A percentile compares a stretch with the other conserved stretches of the same genome.
phyloP scores from a whole-genome alignment of 2,888 invertebrate species.

The Zaprionus obscuricornis region DNA sequence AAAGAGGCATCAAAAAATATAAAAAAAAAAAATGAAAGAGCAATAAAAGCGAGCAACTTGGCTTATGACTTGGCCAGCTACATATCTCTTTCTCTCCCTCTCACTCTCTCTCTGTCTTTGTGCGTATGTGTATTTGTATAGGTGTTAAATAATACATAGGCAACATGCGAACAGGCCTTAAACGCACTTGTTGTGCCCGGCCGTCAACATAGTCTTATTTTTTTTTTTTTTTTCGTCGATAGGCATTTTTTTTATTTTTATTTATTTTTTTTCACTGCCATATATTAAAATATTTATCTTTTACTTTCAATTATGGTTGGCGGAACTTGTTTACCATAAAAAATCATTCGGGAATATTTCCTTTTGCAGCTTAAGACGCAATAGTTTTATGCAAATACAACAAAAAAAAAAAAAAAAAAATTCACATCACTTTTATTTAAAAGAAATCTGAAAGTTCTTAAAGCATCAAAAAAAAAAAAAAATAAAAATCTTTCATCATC shows the following conservation, averaged over 20 bases:
- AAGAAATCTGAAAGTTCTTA: conserved; percentile 19
- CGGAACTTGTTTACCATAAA: conserved; percentile 55
- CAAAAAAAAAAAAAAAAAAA: conserved; percentile 12
- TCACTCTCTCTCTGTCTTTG: conserved; percentile 4
- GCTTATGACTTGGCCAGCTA: conserved; percentile 52
- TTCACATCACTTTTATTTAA: conserved; percentile 57
- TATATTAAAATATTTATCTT: conserved; percentile 21
- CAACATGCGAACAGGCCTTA: conserved; percentile 48
- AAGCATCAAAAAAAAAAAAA: neutral
- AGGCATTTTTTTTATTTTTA: conserved; percentile 50
- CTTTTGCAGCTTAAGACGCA: conserved; percentile 48
- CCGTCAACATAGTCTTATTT: conserved; percentile 25
- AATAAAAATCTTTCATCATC: conserved; percentile 18
- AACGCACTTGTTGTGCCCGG: conserved; percentile 56
- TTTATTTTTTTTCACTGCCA: conserved; percentile 25
- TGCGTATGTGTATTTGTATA: conserved; percentile 25
- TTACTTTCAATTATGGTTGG: conserved; percentile 65
- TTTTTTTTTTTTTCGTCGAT: conserved; percentile 25
- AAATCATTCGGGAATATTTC: conserved; percentile 23
- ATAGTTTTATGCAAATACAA: conserved; percentile 55
- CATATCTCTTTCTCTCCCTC: neutral
- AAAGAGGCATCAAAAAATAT: conserved; percentile 23
- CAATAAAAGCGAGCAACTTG: conserved; percentile 44
- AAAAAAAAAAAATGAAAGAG: conserved; percentile 42
- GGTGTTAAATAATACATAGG: conserved; percentile 65